A percentile compares a stretch with the other conserved stretches of the same genome.
Conservation (phyloP, 2,888 invertebrate genomes). For the Cephus pygmeus region DNA sequence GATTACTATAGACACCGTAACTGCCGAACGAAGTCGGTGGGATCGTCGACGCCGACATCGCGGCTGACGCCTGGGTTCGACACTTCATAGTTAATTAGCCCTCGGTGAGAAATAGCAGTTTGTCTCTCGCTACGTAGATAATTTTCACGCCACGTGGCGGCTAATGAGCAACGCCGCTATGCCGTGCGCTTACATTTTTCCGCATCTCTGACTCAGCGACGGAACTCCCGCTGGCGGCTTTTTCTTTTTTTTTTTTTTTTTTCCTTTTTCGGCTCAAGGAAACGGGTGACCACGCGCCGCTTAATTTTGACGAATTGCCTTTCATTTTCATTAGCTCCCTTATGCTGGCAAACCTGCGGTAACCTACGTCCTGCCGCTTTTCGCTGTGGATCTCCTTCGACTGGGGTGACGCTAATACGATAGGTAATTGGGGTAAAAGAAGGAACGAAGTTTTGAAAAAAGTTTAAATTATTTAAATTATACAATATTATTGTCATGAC, state of each 20-base stretch:
- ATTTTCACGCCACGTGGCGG: slow-evolving; percentile 57
- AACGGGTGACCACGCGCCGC: slow-evolving; percentile 26
- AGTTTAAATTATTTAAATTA: neutral
- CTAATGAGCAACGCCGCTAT: slow-evolving; percentile 42
- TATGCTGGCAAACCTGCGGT: neutral
- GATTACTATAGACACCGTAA: neutral
- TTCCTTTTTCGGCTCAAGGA: slow-evolving; percentile 15
- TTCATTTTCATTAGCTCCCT: neutral
- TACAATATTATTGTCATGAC: neutral
- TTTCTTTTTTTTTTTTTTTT: slow-evolving; percentile 10
- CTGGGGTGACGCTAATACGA: neutral
- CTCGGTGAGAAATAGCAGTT: slow-evolving; percentile 45
- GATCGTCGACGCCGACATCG: neutral
- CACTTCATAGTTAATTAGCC: slow-evolving; percentile 56
- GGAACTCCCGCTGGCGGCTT: slow-evolving; percentile 12
- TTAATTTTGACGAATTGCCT: slow-evolving; percentile 41
- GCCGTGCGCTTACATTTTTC: slow-evolving; percentile 39
- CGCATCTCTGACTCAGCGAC: slow-evolving; percentile 8
- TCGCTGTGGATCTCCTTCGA: neutral
- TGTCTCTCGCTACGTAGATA: slow-evolving; percentile 48
- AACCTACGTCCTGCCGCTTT: neutral
- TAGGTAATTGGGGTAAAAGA: neutral
- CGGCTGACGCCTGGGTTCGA: slow-evolving; percentile 42
- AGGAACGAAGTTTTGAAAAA: neutral
- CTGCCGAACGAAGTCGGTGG: neutral